Conservation (phyloP, 2,888 invertebrate genomes). For the Pteria penguin region DNA sequence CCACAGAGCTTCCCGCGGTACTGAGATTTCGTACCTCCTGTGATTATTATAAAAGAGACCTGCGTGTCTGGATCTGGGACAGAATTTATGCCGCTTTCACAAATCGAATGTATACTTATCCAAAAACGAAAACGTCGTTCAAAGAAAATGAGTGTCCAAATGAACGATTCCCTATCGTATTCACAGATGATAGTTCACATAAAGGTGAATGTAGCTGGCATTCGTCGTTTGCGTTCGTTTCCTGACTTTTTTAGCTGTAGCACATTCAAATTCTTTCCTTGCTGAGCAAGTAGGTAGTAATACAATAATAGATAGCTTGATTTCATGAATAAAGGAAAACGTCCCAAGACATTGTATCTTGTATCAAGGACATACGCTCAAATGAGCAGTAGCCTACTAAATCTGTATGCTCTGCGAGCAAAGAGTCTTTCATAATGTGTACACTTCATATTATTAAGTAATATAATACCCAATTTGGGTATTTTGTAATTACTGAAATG, state of each 20-base stretch:
- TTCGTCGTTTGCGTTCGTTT: not conserved
- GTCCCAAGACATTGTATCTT: too few species aligned
- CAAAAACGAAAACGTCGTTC: not conserved
- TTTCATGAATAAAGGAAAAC: too few species aligned
- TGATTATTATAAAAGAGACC: slow-evolving; percentile 19
- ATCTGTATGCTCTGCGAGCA: too few species aligned
- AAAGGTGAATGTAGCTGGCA: not conserved
- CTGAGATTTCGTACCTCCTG: slow-evolving; percentile 11
- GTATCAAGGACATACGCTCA: too few species aligned
- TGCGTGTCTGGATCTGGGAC: slow-evolving; percentile 15
- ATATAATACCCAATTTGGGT: too few species aligned
- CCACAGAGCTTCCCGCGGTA: slow-evolving; percentile 3
- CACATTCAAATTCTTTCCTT: too few species aligned
- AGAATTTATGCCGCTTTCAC: slow-evolving; percentile 12
- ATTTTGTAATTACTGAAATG: too few species aligned
- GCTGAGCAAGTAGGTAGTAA: too few species aligned
- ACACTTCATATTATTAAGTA: too few species aligned
- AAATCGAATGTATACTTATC: not conserved
- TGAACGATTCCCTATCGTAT: not conserved
- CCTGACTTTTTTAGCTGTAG: not conserved
- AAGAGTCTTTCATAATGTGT: too few species aligned
- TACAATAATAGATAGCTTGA: too few species aligned
- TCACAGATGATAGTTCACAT: not conserved
- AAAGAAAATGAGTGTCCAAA: not conserved
- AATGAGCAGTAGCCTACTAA: too few species aligned